Evolutionary conservation across 2,113 vertebrate species (phyloP).

Genomic region (Mesoclemmys tuberculata): DNA sequence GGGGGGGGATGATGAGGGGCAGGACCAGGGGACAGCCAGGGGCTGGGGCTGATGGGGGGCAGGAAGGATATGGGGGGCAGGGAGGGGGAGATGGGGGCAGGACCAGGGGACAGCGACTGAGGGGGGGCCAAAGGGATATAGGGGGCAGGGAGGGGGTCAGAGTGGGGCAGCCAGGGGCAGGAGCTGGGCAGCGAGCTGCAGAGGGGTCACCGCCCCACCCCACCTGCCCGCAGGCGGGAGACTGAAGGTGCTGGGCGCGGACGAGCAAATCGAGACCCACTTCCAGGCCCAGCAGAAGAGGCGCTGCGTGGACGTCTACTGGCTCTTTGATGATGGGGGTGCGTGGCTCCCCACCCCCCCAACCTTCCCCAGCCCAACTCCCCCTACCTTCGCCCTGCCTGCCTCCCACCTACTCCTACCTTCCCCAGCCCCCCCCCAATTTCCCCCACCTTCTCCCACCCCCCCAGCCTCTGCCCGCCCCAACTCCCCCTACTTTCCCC

Average conservation of each 20-base stretch:
- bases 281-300: conserved; percentile 79
- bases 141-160: background rate
- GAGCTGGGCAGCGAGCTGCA: background rate
- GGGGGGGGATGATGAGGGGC: background rate
- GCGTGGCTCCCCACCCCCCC: background rate
- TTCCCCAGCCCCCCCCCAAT: no score
- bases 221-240: background rate
- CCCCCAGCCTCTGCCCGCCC: no score
- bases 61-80: no score
- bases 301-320: conserved; percentile 81
- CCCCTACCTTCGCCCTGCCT: no score
- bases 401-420: no score
- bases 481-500: no score
- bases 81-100: background rate
- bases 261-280: conserved; percentile 62
- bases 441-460: no score
- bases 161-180: background rate
- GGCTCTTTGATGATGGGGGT: conserved; percentile 84
- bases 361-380: no score
- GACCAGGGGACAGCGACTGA: background rate
- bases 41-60: background rate
- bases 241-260: background rate
- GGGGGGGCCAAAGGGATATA: background rate
- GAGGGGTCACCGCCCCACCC: background rate
- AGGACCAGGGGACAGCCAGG: background rate